Base-by-base conservation (phyloP, 2,888 invertebrate species). In the Parapristionchus giblindavisi region DNA sequence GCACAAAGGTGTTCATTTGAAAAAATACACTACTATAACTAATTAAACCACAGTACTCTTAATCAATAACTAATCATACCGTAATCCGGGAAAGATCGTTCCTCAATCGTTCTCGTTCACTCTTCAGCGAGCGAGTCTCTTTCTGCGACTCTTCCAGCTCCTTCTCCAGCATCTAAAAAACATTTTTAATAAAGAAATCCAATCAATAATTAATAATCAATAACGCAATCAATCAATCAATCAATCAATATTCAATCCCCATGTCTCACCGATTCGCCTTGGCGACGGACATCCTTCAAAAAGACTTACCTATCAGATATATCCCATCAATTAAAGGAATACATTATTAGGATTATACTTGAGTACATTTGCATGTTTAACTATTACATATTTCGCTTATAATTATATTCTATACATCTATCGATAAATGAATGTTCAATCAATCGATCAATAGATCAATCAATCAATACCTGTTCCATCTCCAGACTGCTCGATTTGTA, bases 401-500 rank as follows among this genome's bases (percentile, higher is more conserved):
- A n/a, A n/a, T n/a, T n/a, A n/a, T n/a, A n/a, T n/a, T n/a, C n/a
- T n/a, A n/a, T n/a, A n/a, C n/a, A n/a, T n/a, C n/a, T n/a, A n/a
- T n/a, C n/a, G n/a, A n/a, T n/a, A n/a, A n/a, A n/a, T n/a, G n/a
- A n/a, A n/a, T n/a, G n/a, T n/a, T n/a, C n/a, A n/a, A n/a, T n/a
- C n/a, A n/a, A n/a, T n/a, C n/a, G n/a, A n/a, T n/a, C n/a, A n/a
- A n/a, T n/a, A n/a, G n/a, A n/a, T n/a, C n/a, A n/a, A n/a, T n/a
- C n/a, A n/a, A n/a, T n/a, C n/a, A n/a, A n/a, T n/a, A n/a, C 70
- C 56, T 71, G 73, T 29, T 73, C 73, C 61, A 73, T 73, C 61
- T 73, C 73, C 48, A 48, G 6, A 32, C 60, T 61, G 34, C 60
- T 61, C 60, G 48, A 11, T n/a, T 73, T 60, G 73, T 61, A 73